Conservation (phyloP, 2,888 invertebrate species). For the Alloscopus bannaensis region DNA sequence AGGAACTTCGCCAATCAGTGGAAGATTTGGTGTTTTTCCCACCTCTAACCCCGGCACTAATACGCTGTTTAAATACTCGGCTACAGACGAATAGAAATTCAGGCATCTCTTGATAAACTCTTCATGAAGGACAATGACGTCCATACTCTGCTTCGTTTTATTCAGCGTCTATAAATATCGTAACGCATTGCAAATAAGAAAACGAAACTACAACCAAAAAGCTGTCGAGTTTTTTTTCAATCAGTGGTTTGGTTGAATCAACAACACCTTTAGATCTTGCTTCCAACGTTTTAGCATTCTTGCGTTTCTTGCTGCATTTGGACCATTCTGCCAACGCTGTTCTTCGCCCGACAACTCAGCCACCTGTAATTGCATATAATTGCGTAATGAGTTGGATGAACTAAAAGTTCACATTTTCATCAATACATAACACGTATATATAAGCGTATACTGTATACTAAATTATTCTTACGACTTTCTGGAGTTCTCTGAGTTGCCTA, state of each 20-base stretch:
- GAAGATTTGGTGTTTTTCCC: constrained; percentile 75
- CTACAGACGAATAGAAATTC: constrained; percentile 90
- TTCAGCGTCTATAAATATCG: constrained; percentile 75
- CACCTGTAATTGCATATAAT: constrained; percentile 71
- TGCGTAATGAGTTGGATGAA: neutral
- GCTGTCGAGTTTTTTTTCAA: too few relatives aligned
- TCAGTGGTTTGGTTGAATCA: neutral
- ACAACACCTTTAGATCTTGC: constrained; percentile 83
- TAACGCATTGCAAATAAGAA: constrained; percentile 1
- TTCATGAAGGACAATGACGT: constrained; percentile 91
- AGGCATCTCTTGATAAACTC: constrained; percentile 88
- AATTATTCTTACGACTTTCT: constrained; percentile 86
- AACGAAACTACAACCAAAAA: too few relatives aligned
- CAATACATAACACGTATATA: too few relatives aligned
- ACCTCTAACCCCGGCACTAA: constrained; percentile 74
- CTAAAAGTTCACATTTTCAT: neutral
- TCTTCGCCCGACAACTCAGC: constrained; percentile 89
- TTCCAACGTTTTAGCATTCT: constrained; percentile 91
- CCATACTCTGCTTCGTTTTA: constrained; percentile 93
- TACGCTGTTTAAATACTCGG: constrained; percentile 82
- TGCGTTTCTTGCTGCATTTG: constrained; percentile 86
- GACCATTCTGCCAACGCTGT: constrained; percentile 87
- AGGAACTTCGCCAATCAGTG: constrained; percentile 80
- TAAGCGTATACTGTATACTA: too few relatives aligned
- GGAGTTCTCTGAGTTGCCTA: constrained; percentile 88